Base-by-base conservation (phyloP, 2,113 vertebrate genomes). In the Hirundichthys speculiger region DNA sequence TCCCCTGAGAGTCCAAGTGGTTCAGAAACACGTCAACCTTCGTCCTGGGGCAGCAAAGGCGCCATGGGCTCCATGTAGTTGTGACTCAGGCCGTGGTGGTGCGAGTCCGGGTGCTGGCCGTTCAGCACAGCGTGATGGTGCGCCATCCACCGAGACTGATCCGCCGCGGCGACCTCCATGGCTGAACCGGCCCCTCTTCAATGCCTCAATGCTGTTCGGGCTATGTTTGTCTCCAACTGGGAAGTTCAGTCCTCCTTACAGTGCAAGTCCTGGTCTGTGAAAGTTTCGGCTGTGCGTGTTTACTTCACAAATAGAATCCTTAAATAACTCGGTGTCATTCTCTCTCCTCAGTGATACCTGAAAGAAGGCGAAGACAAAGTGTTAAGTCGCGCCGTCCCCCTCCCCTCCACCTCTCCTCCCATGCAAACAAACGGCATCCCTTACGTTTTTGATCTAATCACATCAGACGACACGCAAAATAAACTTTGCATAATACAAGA, bases 1-100 rank as follows among this genome's bases (percentile, higher is more conserved):
- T 98, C 88, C 98, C 97, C 81, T 97, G 97, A 57, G 96, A 96
- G 76, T 99, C 98, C 82, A 99, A 92, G 84, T 99, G 97, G 78
- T 99, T 99, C 86, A 99, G 95, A 91, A 99, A 99, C 90, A 99
- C 96, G 77, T 99, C 98, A 83, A 99, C 98, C n/a, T 67, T 99
- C 98, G 57, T 99, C 98, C n/a, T 97, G 97, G 42, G 98, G 98
- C 89, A 99, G 91, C 77, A 99, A 94, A 88, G 96, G 97, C 19
- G 93, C 91, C 77, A 98, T 94, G 27, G 98, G 97, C 88, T 99
- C 98, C 96, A 99, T 98, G 89, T 99, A 99, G 92, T 96, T 97
- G 88, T 99, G 98, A 66, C 95, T 90, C 92, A 99, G 92, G 65
- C 95, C 94, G 76, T 96, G 96, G 71, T 99, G 98, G 82, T 99